phyloP scores from a whole-genome alignment of 2,888 invertebrate genomes.

The Acanthoscelides obtectus region DNA sequence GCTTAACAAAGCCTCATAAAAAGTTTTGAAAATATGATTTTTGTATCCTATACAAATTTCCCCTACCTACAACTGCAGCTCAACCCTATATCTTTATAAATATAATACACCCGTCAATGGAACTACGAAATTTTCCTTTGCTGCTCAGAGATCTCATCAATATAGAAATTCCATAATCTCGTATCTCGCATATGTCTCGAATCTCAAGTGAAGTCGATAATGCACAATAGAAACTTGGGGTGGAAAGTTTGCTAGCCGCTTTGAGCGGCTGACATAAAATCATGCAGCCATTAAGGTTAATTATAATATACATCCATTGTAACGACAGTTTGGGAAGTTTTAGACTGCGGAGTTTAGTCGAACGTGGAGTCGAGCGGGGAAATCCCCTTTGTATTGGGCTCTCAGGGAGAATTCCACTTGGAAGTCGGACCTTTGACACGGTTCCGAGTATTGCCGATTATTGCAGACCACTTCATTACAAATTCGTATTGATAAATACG shows the following conservation, averaged over 20 bases:
- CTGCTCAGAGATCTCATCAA: background rate
- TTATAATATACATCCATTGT: conserved; percentile 38
- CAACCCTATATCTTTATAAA: too few relatives aligned
- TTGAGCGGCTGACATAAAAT: conserved; percentile 29
- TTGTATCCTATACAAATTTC: too few relatives aligned
- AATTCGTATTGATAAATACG: background rate
- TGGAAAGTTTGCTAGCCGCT: conserved; percentile 21
- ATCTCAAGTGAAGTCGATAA: background rate
- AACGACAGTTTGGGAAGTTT: conserved; percentile 34
- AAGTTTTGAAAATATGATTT: too few relatives aligned
- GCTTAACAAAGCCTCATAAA: too few relatives aligned
- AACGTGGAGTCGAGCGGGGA: background rate
- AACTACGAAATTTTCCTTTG: too few relatives aligned
- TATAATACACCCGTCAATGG: too few relatives aligned
- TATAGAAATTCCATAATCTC: background rate
- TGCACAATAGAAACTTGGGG: conserved; percentile 22
- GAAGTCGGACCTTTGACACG: background rate
- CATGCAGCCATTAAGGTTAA: conserved; percentile 35
- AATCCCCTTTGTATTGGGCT: background rate
- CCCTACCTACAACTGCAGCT: too few relatives aligned
- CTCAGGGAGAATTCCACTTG: background rate
- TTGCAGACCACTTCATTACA: background rate
- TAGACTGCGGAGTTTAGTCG: background rate
- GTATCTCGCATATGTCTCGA: background rate
- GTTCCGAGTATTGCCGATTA: background rate